A percentile compares a stretch with the other conserved stretches of the same genome.
Conservation (phyloP, 2,888 invertebrate genomes). For the Eupithecia insigniata region DNA sequence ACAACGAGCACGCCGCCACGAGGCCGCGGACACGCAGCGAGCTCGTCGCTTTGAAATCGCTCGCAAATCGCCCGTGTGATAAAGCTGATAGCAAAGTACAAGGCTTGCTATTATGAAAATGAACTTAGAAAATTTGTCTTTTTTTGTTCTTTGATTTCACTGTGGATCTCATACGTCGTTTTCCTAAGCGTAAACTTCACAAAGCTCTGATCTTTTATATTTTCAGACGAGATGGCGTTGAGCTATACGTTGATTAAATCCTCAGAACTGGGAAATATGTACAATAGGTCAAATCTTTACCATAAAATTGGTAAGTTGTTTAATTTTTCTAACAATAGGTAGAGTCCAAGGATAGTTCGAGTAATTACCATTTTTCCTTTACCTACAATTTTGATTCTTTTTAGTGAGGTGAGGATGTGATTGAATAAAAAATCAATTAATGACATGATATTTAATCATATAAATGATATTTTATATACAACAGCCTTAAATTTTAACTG, state of each 20-base stretch:
- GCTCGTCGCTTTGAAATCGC: no score
- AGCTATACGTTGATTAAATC: background rate
- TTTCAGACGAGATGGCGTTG: background rate
- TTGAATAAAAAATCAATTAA: background rate
- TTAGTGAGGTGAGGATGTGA: background rate
- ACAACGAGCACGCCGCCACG: no score
- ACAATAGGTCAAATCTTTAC: background rate
- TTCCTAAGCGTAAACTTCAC: background rate
- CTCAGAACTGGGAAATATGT: background rate
- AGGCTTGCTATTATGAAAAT: no score
- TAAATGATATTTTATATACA: constrained; percentile 22
- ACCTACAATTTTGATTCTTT: background rate
- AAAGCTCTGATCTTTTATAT: background rate
- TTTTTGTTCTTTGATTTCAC: background rate
- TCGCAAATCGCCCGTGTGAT: no score
- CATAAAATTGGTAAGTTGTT: background rate
- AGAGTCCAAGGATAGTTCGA: no score
- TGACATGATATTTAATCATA: constrained; percentile 4
- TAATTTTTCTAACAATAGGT: background rate
- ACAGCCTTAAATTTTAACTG: constrained; percentile 4
- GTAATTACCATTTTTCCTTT: background rate
- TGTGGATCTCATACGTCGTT: background rate
- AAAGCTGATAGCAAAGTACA: no score
- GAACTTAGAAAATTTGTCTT: background rate
- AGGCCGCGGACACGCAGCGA: no score